A percentile compares a stretch with the other conserved stretches of the same genome.
Conservation (phyloP, 2,888 invertebrate genomes). For the Lasioglossum leucozonium region DNA sequence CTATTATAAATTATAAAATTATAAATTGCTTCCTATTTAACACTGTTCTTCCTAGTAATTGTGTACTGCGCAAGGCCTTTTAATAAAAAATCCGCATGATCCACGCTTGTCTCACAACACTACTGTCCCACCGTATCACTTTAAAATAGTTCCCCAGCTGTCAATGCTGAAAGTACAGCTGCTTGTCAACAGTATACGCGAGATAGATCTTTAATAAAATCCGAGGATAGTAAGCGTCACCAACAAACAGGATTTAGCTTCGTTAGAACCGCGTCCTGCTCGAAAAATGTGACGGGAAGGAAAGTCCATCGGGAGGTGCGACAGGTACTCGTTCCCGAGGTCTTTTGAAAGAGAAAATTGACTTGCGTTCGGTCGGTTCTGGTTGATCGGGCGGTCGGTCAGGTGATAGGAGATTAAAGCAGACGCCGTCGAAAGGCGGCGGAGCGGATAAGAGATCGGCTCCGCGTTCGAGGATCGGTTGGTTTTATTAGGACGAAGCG, state of each 20-base stretch:
- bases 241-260: not conserved
- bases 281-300: not conserved
- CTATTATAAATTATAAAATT: no score
- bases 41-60: not conserved
- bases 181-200: not conserved
- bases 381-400: constrained; percentile 11
- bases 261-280: not conserved
- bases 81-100: no score
- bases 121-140: not conserved
- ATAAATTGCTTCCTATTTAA: not conserved
- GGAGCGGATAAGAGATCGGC: constrained; percentile 55
- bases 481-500: constrained; percentile 74
- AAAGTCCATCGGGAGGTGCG: not conserved
- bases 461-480: constrained; percentile 66
- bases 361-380: constrained; percentile 9
- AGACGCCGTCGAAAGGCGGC: constrained; percentile 54
- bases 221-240: not conserved
- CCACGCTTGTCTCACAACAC: not conserved
- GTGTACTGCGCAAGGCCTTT: no score
- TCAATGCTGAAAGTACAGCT: not conserved
- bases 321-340: not conserved
- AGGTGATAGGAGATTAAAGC: constrained; percentile 57
- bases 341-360: constrained; percentile 23
- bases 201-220: not conserved
- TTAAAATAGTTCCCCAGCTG: not conserved